Base-by-base conservation (phyloP, 2,888 invertebrate species). In the Amphipyra tragopoginis region DNA sequence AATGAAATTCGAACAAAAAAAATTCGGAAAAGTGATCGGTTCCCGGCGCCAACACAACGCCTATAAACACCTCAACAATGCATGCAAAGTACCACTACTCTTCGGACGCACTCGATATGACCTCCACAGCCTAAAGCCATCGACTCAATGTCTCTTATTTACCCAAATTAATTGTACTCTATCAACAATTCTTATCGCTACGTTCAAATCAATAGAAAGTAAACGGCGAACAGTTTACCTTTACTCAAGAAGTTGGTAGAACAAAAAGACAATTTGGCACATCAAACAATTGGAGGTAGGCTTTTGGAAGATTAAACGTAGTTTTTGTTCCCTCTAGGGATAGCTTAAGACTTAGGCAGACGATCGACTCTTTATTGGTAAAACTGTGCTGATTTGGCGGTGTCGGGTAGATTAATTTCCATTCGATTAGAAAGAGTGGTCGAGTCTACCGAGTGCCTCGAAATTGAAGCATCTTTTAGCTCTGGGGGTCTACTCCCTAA, bases 251-350 rank as follows among this genome's bases (percentile, higher is more conserved):
- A 68, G 33, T 68, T 77, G 34, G 48, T 39, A 11, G 26, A 59
- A 56, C 40, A 61, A 74, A 56, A 60, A 74, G 50, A 61, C 65
- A 65, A 74, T 74, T 74, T 61, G 61, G 51, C 56, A 65, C 56
- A 54, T 71, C 60, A 57, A 71, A 70, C 56, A 56, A 65, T 70
- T 71, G 52, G 34, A 51, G 26, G 59, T 52, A 53, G 40, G 55
- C 55, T 60, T n/a, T 70, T 47, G 33, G 53, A 40, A 70, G 65
- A 71, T 70, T 70, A 71, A 50, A 65, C 59, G 34, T 45, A 60
- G 59, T 71, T 70, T 70, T 71, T 71, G 59, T 59, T 42, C 13
- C 33, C 65, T 9, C 56, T 9, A 7, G 71, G 65, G 71, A 40
- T 13, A 39, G 34, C 36, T 59, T 50, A 40, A 26, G 59, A 44